A percentile compares a stretch with the other conserved stretches of the same genome.
phyloP scores from a whole-genome alignment of 2,797 vertebrate genomes.

The Pipistrellus pipistrellus region DNA sequence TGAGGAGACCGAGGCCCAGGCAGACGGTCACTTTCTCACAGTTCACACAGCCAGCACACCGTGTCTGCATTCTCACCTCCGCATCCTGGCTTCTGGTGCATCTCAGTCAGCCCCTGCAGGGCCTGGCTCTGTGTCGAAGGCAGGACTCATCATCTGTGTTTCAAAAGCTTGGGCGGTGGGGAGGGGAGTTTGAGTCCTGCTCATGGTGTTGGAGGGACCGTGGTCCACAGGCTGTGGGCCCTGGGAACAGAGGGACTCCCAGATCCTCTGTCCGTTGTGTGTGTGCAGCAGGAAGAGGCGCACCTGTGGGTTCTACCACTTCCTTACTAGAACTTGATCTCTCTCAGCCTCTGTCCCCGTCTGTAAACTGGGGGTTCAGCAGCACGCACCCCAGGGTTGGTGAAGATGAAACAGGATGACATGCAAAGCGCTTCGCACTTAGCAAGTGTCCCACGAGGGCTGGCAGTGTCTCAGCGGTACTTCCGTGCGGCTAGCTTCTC shows the following conservation, averaged over 20 bases:
- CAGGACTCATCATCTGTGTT: background rate
- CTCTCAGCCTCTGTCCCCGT: background rate
- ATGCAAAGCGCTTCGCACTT: background rate
- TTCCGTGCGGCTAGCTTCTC: background rate
- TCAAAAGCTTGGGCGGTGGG: background rate
- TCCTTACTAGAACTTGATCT: background rate
- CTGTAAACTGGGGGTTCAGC: background rate
- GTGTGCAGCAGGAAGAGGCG: background rate
- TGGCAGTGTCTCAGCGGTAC: background rate
- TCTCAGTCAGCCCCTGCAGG: background rate
- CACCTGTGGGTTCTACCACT: background rate
- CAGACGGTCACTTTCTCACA: background rate
- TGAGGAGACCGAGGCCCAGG: background rate
- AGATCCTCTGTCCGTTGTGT: background rate
- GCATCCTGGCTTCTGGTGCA: background rate
- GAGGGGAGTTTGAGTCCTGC: background rate
- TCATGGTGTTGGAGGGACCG: background rate
- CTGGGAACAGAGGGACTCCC: background rate
- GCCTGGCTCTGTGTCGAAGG: background rate
- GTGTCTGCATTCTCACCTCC: background rate
- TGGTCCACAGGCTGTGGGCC: background rate
- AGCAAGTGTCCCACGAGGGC: background rate
- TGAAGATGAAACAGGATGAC: background rate
- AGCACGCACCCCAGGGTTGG: rapidly evolving
- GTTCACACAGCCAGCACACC: background rate